Conservation (phyloP, 2,113 vertebrate species). For the Conger conger region DNA sequence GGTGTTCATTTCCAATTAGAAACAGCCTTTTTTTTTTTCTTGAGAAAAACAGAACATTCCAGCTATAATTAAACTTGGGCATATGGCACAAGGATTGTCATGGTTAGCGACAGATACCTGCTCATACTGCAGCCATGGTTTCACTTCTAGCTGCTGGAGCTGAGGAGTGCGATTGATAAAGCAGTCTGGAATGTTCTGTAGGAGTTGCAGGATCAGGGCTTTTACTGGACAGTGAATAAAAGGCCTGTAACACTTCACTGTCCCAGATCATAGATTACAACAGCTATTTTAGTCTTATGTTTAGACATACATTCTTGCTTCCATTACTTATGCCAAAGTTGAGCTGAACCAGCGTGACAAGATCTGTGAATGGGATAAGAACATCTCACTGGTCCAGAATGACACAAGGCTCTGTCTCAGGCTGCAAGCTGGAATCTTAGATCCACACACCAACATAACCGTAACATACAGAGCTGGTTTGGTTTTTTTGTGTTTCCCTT, state of each 20-base stretch:
- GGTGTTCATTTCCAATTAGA: neutral
- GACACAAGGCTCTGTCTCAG: too few species aligned
- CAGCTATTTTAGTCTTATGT: too few species aligned
- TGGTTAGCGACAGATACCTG: neutral
- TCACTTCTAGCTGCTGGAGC: neutral
- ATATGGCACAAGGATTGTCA: neutral
- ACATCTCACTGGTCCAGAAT: too few species aligned
- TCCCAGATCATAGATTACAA: neutral
- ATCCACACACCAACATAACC: too few species aligned
- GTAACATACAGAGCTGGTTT: too few species aligned
- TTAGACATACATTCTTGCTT: too few species aligned
- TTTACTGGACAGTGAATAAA: neutral
- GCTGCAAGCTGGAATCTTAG: too few species aligned
- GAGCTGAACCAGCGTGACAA: too few species aligned
- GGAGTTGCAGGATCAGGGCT: neutral
- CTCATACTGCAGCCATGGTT: neutral
- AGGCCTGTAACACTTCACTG: neutral
- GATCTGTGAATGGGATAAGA: too few species aligned
- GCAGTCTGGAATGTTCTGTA: neutral
- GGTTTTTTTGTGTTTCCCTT: too few species aligned
- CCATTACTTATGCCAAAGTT: too few species aligned
- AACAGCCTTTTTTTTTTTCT: neutral
- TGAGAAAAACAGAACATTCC: neutral
- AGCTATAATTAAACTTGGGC: neutral
- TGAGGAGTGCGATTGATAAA: neutral